These are phyloP conservation scores for Danio kyathit DNA, from an alignment of 2,797 vertebrate species.

Conservation along the genomic window DNA sequence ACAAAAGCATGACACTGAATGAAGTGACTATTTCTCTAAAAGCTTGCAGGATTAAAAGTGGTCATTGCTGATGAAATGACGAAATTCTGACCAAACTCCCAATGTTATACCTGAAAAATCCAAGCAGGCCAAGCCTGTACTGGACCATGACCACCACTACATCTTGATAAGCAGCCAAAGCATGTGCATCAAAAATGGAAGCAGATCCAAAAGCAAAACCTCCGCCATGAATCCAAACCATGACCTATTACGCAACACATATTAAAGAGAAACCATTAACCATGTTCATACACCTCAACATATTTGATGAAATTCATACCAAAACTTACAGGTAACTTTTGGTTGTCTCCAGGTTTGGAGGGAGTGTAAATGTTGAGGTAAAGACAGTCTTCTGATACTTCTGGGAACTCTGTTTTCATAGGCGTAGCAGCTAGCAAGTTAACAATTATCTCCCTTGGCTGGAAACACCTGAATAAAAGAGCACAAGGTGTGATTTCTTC, in stretches of 20 bases:
- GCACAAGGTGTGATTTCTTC: not conserved
- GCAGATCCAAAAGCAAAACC: slow-evolving; percentile 67
- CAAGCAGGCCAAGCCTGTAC: slow-evolving; percentile 83
- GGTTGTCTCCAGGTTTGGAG: slow-evolving; percentile 63
- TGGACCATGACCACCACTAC: slow-evolving; percentile 84
- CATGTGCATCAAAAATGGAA: slow-evolving; percentile 76
- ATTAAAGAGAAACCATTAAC: no score
- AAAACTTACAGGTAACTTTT: slow-evolving; percentile 74
- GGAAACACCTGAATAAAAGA: slow-evolving; percentile 78
- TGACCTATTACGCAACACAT: no score
- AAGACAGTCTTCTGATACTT: slow-evolving; percentile 85
- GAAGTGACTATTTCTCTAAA: no score
- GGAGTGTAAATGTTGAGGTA: slow-evolving; percentile 86
- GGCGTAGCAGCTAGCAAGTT: slow-evolving; percentile 64
- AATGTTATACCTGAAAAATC: slow-evolving; percentile 82
- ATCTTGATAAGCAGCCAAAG: slow-evolving; percentile 78
- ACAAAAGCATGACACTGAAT: not conserved
- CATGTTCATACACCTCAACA: no score
- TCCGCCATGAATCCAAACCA: slow-evolving; percentile 87
- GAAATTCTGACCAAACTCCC: no score
- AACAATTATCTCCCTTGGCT: slow-evolving; percentile 69
- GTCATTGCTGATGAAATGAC: not conserved
- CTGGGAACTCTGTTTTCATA: slow-evolving; percentile 65
- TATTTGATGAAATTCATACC: slow-evolving; percentile 62
- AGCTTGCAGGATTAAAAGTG: not conserved